These are phyloP conservation scores for Drosophila navojoa DNA, from an alignment of 1,140 invertebrate genomes.

Conservation along the genomic window DNA sequence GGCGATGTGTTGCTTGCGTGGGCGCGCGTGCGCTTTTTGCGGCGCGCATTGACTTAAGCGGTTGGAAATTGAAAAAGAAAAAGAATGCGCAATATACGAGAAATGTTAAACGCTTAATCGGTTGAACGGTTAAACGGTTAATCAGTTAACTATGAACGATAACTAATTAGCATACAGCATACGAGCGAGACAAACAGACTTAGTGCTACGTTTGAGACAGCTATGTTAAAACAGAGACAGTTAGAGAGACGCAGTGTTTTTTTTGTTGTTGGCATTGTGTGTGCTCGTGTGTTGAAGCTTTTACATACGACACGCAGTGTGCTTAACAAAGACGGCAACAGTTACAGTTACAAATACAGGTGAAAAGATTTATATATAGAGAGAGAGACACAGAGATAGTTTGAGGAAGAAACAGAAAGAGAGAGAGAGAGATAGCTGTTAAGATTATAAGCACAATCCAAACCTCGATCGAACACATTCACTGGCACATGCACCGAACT, in stretches of 20 bases:
- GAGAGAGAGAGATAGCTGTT: constrained; percentile 17
- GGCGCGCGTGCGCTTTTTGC: constrained; percentile 32
- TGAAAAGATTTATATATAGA: constrained; percentile 14
- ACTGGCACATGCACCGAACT: constrained; percentile 98
- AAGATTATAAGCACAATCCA: constrained; percentile 45
- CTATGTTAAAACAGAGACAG: constrained; percentile 10
- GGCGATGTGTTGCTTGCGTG: constrained; percentile 54
- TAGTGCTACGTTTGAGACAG: constrained; percentile 36
- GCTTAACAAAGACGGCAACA: constrained; percentile 45
- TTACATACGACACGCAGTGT: constrained; percentile 44
- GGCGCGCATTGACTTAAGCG: constrained; percentile 71
- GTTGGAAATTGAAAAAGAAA: constrained; percentile 65
- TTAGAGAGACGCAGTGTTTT: constrained; percentile 53
- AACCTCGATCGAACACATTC: constrained; percentile 96
- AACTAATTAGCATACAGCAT: constrained; percentile 57
- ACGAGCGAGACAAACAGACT: constrained; percentile 53
- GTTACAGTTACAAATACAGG: constrained; percentile 34
- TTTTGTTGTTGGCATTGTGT: constrained; percentile 30
- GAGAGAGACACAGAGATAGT: constrained; percentile 14
- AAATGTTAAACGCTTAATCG: constrained; percentile 46
- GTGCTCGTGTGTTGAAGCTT: constrained; percentile 44
- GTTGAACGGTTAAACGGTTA: constrained; percentile 24
- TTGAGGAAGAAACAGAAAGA: constrained; percentile 46
- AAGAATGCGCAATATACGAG: constrained; percentile 55
- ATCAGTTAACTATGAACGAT: constrained; percentile 31